Evolutionary conservation across 2,888 invertebrate species (phyloP), one percentile per base, ranked within the genome.

Genomic region (Morpho helenor): DNA sequence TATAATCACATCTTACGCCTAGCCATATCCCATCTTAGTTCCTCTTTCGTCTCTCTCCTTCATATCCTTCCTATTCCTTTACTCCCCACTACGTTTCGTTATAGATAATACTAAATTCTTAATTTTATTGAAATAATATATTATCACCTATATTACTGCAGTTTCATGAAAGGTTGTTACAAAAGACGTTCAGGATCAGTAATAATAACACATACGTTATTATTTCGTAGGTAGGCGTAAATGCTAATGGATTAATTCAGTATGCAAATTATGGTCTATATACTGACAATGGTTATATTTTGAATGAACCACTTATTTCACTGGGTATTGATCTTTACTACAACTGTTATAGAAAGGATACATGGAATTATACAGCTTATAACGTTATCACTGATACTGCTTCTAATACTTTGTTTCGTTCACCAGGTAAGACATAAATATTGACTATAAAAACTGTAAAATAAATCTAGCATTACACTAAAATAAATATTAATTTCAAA

Each of bases 191-290:
- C 16, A 16, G 16, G 8, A 43, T 43, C 43, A 43, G n/a, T 43
- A 9, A 43, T n/a, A 8, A 9, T 43, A 43, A 43, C 43, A 9
- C n/a, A 43, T n/a, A 6, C 43, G 3, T 43, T 44, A 9, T 41
- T 8, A 39, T 42, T 49, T 22, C 31, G 31, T 10, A 87, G 86
- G 74, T 89, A 8, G 94, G 92, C 5, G 91, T 93, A 0, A 88
- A 93, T 68, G 81, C 91, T 42, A 79, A 91, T 0, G 96, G 96
- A 1, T 91, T 92, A 55, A 94, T 96, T 52, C 93, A 94, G 53
- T 93, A 93, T 57, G 67, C 97, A 40, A 91, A 93, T 56, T 87
- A 84, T 49, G 81, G 82, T 8, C 69, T 93, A 31, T 93, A 91
- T 58, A 80, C 90, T 56, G 93, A 94, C 69, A 81, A 87, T 51